These are phyloP conservation scores for Trigoniulus corallinus DNA, from an alignment of 1,140 invertebrate species.

Conservation along the genomic window DNA sequence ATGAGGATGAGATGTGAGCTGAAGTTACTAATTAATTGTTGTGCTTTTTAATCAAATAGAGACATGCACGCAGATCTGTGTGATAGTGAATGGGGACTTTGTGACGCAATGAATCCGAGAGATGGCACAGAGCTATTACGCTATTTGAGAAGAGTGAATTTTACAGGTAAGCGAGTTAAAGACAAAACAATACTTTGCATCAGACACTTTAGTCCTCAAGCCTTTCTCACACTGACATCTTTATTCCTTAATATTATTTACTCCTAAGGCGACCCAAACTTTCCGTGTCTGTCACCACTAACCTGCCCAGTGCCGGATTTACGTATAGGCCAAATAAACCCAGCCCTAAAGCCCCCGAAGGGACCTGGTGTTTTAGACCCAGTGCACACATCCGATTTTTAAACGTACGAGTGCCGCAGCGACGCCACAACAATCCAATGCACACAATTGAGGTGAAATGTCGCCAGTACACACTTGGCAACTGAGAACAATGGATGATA, in stretches of 20 bases:
- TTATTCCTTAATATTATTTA: not conserved
- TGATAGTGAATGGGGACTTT: conserved; percentile 48
- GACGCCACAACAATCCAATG: too few relatives aligned
- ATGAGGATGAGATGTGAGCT: too few relatives aligned
- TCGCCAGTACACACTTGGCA: too few relatives aligned
- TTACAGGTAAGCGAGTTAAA: conserved; percentile 51
- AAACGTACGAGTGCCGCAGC: too few relatives aligned
- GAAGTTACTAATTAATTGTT: not conserved
- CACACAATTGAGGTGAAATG: too few relatives aligned
- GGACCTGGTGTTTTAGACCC: too few relatives aligned
- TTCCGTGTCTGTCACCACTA: not conserved
- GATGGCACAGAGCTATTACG: conserved; percentile 65
- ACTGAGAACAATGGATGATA: too few relatives aligned
- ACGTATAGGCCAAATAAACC: too few relatives aligned
- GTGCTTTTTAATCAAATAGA: conserved; percentile 26
- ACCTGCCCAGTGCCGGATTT: too few relatives aligned
- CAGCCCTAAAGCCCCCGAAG: too few relatives aligned
- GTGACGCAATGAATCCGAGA: conserved; percentile 69
- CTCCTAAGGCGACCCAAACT: not conserved
- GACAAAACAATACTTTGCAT: not conserved
- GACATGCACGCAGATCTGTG: conserved; percentile 72
- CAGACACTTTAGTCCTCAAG: not conserved
- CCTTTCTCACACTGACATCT: too few relatives aligned
- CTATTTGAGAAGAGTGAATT: conserved; percentile 65
- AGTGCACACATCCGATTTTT: too few relatives aligned